phyloP scores from a whole-genome alignment of 2,797 vertebrate genomes.

The Lycodopsis pacificus region DNA sequence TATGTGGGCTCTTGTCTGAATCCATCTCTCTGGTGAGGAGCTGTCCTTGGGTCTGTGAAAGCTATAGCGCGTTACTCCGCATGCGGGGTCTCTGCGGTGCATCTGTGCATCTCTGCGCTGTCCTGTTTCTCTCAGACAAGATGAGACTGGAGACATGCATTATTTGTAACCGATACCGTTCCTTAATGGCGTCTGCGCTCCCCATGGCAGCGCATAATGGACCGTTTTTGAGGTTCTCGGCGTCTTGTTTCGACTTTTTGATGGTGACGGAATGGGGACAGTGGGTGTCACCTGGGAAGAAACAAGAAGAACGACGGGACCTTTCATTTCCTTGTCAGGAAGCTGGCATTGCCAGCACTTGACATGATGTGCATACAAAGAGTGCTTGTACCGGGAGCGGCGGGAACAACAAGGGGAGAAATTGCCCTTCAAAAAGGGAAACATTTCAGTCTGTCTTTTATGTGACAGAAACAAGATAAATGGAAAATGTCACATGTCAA shows the following conservation, averaged over 20 bases:
- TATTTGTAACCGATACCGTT: conserved; percentile 86
- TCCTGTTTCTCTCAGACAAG: conserved; percentile 72
- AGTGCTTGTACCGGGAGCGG: conserved; percentile 63
- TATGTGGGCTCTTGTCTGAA: conserved; percentile 22
- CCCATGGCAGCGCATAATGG: conserved; percentile 84
- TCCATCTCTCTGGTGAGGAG: conserved; percentile 51
- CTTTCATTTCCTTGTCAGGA: conserved; percentile 84
- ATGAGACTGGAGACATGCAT: conserved; percentile 83
- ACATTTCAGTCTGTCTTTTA: conserved; percentile 39
- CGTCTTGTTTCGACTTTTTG: conserved; percentile 80
- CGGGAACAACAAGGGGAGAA: conserved; percentile 64
- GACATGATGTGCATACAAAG: conserved; percentile 74
- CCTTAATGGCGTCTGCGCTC: conserved; percentile 83
- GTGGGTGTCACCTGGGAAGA: conserved; percentile 83
- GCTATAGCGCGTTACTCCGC: conserved; percentile 50
- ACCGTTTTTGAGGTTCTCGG: conserved; percentile 82
- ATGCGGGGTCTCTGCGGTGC: conserved; percentile 61
- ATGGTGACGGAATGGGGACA: conserved; percentile 87
- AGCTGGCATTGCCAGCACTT: conserved; percentile 73
- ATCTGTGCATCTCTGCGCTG: conserved; percentile 63
- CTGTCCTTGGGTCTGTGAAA: conserved; percentile 68
- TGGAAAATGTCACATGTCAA: conserved; percentile 13
- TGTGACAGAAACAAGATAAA: conserved; percentile 19
- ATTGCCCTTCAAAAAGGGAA: conserved; percentile 60
- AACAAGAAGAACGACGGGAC: conserved; percentile 79